A percentile compares a stretch with the other conserved stretches of the same genome.
phyloP scores from a whole-genome alignment of 1,140 invertebrate genomes.

The Bombus breviceps region DNA sequence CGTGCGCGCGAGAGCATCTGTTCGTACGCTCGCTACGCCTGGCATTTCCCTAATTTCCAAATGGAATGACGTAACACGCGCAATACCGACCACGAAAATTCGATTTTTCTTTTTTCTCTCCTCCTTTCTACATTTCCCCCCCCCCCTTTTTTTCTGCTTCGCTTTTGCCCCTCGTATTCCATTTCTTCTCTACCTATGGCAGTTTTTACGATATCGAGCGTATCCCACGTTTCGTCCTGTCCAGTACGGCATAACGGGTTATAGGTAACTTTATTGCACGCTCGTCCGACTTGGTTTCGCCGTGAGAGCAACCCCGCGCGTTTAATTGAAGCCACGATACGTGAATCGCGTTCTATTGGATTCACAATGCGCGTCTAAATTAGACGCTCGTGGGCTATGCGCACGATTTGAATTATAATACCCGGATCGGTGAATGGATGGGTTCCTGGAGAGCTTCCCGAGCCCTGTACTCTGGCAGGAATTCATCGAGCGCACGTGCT shows the following conservation, averaged over 20 bases:
- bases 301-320: not conserved
- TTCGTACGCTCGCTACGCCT: not conserved
- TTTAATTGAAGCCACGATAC: slow-evolving; percentile 39
- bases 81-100: slow-evolving; percentile 23
- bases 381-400: slow-evolving; percentile 37
- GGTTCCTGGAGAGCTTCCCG: not conserved
- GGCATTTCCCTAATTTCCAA: slow-evolving; percentile 56
- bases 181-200: not conserved
- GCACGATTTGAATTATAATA: slow-evolving; percentile 45
- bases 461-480: not conserved
- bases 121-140: not conserved
- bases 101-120: not conserved
- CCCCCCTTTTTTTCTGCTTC: too few species aligned
- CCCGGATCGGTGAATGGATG: slow-evolving; percentile 8
- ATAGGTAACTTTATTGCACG: slow-evolving; percentile 17
- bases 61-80: slow-evolving; percentile 45
- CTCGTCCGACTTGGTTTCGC: not conserved
- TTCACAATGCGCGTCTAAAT: slow-evolving; percentile 30
- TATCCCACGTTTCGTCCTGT: not conserved
- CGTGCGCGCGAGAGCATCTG: not conserved
- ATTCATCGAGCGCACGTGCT: slow-evolving; percentile 6
- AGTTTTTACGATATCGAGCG: not conserved
- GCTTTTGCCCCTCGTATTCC: not conserved
- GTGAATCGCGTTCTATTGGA: slow-evolving; percentile 36
- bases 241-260: not conserved